phyloP scores from a whole-genome alignment of 1,140 invertebrate genomes.

The Caenorhabditis briggsae region DNA sequence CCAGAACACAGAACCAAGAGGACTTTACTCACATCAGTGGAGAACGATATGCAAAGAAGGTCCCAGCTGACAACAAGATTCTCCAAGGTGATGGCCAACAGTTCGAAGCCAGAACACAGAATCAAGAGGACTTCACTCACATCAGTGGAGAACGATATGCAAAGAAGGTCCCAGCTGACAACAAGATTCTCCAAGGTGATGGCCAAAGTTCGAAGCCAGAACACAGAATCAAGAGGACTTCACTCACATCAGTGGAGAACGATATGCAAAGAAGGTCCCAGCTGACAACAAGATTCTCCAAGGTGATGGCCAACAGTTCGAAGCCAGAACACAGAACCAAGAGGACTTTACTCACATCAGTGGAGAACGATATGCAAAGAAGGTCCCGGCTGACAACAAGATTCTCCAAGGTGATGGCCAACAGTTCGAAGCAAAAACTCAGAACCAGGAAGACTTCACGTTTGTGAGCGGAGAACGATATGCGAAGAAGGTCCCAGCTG shows the following conservation, averaged over 20 bases:
- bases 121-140: neutral
- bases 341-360: neutral
- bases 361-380: conserved; percentile 10
- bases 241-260: neutral
- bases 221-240: neutral
- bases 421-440: neutral
- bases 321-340: neutral
- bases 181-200: neutral
- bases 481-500: neutral
- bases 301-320: neutral
- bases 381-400: neutral
- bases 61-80: neutral
- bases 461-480: neutral
- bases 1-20: neutral
- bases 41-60: neutral
- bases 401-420: neutral
- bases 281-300: neutral
- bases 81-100: neutral
- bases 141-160: neutral
- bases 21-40: neutral
- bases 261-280: neutral
- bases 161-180: neutral
- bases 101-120: neutral
- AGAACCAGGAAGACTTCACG: conserved; percentile 6
- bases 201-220: neutral